Conservation (phyloP, 2,113 vertebrate genomes). For the Microcebus ravelobensis region DNA sequence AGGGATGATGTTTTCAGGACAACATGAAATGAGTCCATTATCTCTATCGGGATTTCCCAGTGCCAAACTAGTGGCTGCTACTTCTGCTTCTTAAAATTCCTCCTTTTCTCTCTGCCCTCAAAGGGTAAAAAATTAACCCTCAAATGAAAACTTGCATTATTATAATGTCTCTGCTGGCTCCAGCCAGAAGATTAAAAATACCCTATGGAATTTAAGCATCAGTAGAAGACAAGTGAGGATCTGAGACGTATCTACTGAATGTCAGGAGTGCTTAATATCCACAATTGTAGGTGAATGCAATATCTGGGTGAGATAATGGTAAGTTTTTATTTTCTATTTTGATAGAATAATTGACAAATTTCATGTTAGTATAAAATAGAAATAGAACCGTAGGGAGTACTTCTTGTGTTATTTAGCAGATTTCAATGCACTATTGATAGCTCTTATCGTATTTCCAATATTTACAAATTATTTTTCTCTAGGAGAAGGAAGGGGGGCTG, state of each 20-base stretch:
- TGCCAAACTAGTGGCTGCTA: background rate
- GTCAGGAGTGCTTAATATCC: background rate
- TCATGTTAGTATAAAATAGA: background rate
- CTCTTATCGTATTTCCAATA: background rate
- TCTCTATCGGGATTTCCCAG: background rate
- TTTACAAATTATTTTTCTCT: background rate
- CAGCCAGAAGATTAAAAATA: background rate
- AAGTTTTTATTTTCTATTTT: background rate
- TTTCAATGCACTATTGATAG: background rate
- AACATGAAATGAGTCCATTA: conserved; percentile 39
- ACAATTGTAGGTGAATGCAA: background rate
- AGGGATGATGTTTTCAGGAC: conserved; percentile 20
- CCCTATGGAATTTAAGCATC: background rate
- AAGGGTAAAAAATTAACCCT: conserved; percentile 30
- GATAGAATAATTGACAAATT: background rate
- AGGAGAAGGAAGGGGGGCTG: background rate
- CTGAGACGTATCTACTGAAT: background rate
- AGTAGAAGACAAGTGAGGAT: background rate
- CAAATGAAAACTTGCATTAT: background rate
- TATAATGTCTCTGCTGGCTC: background rate
- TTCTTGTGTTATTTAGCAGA: background rate
- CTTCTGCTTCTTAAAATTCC: background rate
- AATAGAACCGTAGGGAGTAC: background rate
- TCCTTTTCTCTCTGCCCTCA: background rate
- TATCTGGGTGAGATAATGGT: background rate